These are phyloP conservation scores for Pseudolycoriella hygida DNA, from an alignment of 2,888 invertebrate species.

Conservation along the genomic window DNA sequence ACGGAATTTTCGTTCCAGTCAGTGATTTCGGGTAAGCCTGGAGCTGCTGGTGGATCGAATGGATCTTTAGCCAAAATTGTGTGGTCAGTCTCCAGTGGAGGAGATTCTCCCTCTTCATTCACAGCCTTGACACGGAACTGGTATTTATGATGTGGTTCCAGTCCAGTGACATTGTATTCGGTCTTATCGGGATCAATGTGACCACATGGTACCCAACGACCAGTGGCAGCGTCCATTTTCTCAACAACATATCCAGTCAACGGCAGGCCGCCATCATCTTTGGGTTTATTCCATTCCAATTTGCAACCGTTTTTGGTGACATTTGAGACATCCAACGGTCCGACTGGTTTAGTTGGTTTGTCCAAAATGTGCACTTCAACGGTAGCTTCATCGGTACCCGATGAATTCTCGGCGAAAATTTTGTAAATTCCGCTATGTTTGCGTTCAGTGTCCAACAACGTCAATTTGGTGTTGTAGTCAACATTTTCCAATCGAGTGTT, in stretches of 20 bases:
- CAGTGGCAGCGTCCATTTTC: slow-evolving; percentile 80
- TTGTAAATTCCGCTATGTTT: slow-evolving; percentile 81
- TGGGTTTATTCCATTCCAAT: slow-evolving; percentile 85
- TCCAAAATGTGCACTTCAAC: slow-evolving; percentile 79
- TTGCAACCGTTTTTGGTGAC: slow-evolving; percentile 89
- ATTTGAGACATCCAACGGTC: slow-evolving; percentile 79
- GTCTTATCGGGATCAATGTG: slow-evolving; percentile 65
- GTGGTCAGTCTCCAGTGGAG: slow-evolving; percentile 78
- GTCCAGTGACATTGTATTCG: slow-evolving; percentile 62
- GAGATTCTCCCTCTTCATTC: slow-evolving; percentile 94
- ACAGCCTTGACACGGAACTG: slow-evolving; percentile 95
- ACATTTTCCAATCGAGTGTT: slow-evolving; percentile 69
- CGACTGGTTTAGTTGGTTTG: slow-evolving; percentile 41
- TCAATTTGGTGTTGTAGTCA: slow-evolving; percentile 78
- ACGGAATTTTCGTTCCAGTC: slow-evolving; percentile 86
- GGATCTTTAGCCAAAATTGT: slow-evolving; percentile 94
- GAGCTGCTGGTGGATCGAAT: slow-evolving; percentile 73
- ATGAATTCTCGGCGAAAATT: slow-evolving; percentile 80
- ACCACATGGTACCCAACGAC: slow-evolving; percentile 77
- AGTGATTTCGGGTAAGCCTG: slow-evolving; percentile 76
- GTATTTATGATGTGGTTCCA: slow-evolving; percentile 90
- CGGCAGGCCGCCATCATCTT: slow-evolving; percentile 89
- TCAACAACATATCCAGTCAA: slow-evolving; percentile 83
- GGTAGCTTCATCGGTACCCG: slow-evolving; percentile 84
- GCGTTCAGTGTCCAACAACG: slow-evolving; percentile 61